phyloP scores from a whole-genome alignment of 2,888 invertebrate genomes.

The Mythimna impura region DNA sequence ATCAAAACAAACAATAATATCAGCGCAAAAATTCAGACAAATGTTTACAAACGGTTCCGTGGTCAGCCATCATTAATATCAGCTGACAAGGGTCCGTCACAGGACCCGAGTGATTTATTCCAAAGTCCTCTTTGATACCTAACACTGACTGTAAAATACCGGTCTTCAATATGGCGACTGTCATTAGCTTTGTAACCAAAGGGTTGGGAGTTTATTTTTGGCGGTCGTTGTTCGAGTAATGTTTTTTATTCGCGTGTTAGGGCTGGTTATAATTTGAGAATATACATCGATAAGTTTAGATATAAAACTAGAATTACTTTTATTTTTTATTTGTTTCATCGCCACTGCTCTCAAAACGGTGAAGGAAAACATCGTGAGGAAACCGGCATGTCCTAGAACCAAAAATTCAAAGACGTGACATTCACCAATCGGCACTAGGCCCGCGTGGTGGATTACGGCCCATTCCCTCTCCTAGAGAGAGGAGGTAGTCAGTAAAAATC shows the following conservation, averaged over 20 bases:
- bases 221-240: neutral
- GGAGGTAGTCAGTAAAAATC: too few species aligned
- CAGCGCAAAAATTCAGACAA: constrained; percentile 48
- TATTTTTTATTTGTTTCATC: too few species aligned
- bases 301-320: neutral
- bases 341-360: too few species aligned
- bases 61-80: constrained; percentile 69
- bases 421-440: too few species aligned
- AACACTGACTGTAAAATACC: constrained; percentile 62
- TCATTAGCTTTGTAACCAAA: constrained; percentile 62
- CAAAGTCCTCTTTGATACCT: constrained; percentile 63
- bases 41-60: constrained; percentile 49
- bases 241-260: neutral
- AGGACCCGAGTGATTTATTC: constrained; percentile 69
- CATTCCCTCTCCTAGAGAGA: too few species aligned
- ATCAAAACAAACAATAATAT: constrained; percentile 47
- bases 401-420: too few species aligned
- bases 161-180: constrained; percentile 51
- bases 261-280: neutral
- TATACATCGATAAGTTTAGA: neutral
- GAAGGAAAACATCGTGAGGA: too few species aligned
- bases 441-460: too few species aligned
- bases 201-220: constrained; percentile 15
- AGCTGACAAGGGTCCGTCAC: constrained; percentile 69
- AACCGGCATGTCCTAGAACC: too few species aligned